Conservation (phyloP, 2,113 vertebrate genomes). For the Sander lucioperca region DNA sequence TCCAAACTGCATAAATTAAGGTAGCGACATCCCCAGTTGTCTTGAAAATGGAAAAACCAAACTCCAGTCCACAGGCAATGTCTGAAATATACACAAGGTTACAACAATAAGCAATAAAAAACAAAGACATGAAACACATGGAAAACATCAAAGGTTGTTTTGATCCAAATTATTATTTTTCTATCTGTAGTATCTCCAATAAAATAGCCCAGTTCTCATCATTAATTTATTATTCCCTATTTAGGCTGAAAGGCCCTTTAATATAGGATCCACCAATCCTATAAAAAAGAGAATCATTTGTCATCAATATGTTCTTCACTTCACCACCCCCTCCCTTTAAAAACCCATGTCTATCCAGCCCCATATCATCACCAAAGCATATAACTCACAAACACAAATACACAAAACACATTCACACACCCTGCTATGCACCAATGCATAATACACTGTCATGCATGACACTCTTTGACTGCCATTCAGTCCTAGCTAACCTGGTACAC, state of each 20-base stretch:
- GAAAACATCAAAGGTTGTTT: constrained; percentile 24
- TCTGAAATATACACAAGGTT: constrained; percentile 68
- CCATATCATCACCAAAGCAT: constrained; percentile 12
- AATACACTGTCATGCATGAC: background rate
- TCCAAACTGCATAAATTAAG: constrained; percentile 75
- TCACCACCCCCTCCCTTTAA: constrained; percentile 2
- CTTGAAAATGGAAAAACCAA: constrained; percentile 42
- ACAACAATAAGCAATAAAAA: constrained; percentile 40
- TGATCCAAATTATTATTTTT: background rate
- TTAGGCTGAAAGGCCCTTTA: background rate
- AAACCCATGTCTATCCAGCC: constrained; percentile 5
- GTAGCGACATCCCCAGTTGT: constrained; percentile 50
- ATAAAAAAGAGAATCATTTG: constrained; percentile 2
- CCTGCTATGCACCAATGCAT: background rate
- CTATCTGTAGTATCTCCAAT: constrained; percentile 9
- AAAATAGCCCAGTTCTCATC: background rate
- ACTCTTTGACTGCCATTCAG: background rate
- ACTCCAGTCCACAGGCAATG: constrained; percentile 59
- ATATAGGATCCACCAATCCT: constrained; percentile 9
- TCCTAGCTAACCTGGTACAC: background rate
- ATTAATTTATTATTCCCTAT: constrained; percentile 10
- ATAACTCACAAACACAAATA: constrained; percentile 29
- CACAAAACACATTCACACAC: constrained; percentile 46
- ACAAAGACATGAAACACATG: constrained; percentile 13
- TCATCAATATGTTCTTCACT: constrained; percentile 1